A percentile compares a stretch with the other conserved stretches of the same genome.
phyloP scores from a whole-genome alignment of 2,888 invertebrate species.

The Eristalis arbustorum region DNA sequence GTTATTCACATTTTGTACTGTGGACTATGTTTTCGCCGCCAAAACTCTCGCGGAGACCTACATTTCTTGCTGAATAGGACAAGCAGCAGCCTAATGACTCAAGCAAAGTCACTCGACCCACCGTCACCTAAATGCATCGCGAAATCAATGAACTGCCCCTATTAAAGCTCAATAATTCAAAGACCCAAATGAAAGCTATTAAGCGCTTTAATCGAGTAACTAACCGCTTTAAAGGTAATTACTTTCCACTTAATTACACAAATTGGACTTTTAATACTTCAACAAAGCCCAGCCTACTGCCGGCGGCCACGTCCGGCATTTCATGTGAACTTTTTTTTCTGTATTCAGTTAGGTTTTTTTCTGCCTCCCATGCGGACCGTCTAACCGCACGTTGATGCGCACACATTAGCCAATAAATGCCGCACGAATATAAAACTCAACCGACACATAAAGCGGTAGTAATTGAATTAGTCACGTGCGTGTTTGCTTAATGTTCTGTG shows the following conservation, averaged over 20 bases:
- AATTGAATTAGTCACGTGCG: slow-evolving; percentile 67
- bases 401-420: slow-evolving; percentile 62
- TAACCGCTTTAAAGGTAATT: slow-evolving; percentile 36
- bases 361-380: neutral
- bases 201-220: neutral
- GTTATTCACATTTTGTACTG: neutral
- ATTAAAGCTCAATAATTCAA: neutral
- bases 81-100: neutral
- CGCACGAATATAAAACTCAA: slow-evolving; percentile 59
- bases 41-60: neutral
- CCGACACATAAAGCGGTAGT: slow-evolving; percentile 29
- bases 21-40: neutral
- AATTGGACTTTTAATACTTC: slow-evolving; percentile 30
- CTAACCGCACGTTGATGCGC: slow-evolving; percentile 61
- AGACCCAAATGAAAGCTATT: neutral
- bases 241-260: slow-evolving; percentile 60
- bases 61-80: neutral
- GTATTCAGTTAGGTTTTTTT: neutral
- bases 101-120: neutral
- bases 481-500: slow-evolving; percentile 66
- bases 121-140: neutral
- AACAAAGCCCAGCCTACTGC: neutral
- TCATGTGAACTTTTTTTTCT: neutral
- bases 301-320: neutral
- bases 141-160: neutral